A percentile compares a stretch with the other conserved stretches of the same genome.
phyloP scores from a whole-genome alignment of 2,797 vertebrate genomes.

The Loris lydekkerianus region DNA sequence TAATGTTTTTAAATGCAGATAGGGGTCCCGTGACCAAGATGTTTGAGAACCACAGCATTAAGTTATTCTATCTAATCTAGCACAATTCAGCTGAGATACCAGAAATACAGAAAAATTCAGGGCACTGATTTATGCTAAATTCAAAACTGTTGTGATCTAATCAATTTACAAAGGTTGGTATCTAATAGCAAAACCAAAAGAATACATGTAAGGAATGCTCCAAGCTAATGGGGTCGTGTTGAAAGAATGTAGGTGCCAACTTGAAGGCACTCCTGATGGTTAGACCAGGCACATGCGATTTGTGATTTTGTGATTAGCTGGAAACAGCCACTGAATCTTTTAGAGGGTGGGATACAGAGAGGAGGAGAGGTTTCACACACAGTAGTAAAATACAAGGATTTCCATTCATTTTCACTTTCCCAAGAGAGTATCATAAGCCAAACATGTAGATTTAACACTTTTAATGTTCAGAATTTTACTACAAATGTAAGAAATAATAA shows the following conservation, averaged over 20 bases:
- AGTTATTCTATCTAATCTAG: neutral
- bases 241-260: neutral
- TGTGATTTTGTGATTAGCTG: neutral
- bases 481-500: slow-evolving; percentile 79
- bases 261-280: neutral
- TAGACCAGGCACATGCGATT: neutral
- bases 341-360: neutral
- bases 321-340: neutral
- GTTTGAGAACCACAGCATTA: neutral
- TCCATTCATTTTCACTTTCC: slow-evolving; percentile 51
- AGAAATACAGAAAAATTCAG: neutral
- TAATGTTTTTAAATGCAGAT: neutral
- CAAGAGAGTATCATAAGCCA: slow-evolving; percentile 54
- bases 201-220: neutral
- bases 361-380: neutral
- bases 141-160: neutral
- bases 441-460: slow-evolving; percentile 66
- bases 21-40: neutral
- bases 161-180: neutral
- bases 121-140: neutral
- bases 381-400: neutral
- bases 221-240: neutral
- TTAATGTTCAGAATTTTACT: slow-evolving; percentile 76
- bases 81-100: neutral
- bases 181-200: slow-evolving; percentile 43